A percentile compares a stretch with the other conserved stretches of the same genome.
Conservation (phyloP, 2,888 invertebrate species). For the Caenorhabditis sp. region DNA sequence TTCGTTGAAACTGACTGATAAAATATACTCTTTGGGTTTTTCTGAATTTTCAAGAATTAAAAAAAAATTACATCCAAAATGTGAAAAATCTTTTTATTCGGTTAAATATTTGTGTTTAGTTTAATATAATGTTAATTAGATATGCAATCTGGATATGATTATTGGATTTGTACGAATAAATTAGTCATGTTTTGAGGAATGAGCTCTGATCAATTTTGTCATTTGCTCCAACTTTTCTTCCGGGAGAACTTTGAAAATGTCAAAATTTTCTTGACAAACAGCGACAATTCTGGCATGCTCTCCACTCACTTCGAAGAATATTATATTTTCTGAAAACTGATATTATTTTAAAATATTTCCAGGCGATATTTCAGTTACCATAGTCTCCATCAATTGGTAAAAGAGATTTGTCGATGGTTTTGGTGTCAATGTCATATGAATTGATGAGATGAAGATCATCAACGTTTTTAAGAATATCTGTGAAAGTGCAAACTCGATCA, state of each 20-base stretch:
- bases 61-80: too few relatives aligned
- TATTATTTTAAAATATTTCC: neutral
- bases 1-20: too few relatives aligned
- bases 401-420: slow-evolving; percentile 12
- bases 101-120: too few relatives aligned
- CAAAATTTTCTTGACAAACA: slow-evolving; percentile 13
- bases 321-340: slow-evolving; percentile 27
- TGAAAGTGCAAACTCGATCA: neutral
- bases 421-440: slow-evolving; percentile 18
- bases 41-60: too few relatives aligned
- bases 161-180: neutral
- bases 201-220: neutral
- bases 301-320: slow-evolving; percentile 27
- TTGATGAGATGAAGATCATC: slow-evolving; percentile 14
- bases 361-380: slow-evolving; percentile 5
- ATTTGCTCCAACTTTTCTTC: neutral
- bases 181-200: neutral
- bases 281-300: slow-evolving; percentile 7
- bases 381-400: slow-evolving; percentile 20
- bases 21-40: too few relatives aligned
- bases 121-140: too few relatives aligned
- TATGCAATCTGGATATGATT: too few relatives aligned
- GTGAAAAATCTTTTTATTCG: too few relatives aligned
- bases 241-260: slow-evolving; percentile 7
- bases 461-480: neutral